These are phyloP conservation scores for Lagorchestes hirsutus DNA, from an alignment of 2,797 vertebrate species.

Conservation along the genomic window DNA sequence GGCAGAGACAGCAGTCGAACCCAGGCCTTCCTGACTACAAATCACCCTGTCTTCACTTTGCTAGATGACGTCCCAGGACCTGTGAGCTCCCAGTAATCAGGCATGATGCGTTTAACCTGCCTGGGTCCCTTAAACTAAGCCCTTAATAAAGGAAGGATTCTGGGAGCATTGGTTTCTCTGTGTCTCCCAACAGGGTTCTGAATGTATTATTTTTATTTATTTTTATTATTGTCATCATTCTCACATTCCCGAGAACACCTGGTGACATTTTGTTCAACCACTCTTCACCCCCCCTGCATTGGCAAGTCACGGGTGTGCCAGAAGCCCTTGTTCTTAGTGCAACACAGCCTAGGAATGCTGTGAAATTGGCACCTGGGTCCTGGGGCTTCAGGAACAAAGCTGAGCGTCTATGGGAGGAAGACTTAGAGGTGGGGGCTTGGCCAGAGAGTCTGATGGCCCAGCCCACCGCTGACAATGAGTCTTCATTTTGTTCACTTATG, in stretches of 20 bases:
- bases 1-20: not conserved
- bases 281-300: not conserved
- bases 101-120: not conserved
- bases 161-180: not conserved
- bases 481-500: not conserved
- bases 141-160: not conserved
- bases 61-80: not conserved
- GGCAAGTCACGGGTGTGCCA: not conserved
- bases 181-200: not conserved
- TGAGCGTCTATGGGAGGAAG: constrained; percentile 16
- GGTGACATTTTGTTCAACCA: not conserved
- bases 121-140: not conserved
- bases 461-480: not conserved
- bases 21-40: not conserved
- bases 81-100: not conserved
- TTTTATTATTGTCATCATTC: constrained; percentile 12
- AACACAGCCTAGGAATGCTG: constrained; percentile 33
- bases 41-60: not conserved
- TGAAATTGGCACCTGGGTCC: constrained; percentile 31
- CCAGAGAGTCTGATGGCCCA: constrained; percentile 13
- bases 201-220: not conserved
- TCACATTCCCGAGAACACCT: not conserved
- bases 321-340: constrained; percentile 12
- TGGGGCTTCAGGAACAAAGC: constrained; percentile 33
- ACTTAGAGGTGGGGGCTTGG: not conserved